Conservation (phyloP, 2,797 vertebrate genomes). For the Rachycentron canadum region DNA sequence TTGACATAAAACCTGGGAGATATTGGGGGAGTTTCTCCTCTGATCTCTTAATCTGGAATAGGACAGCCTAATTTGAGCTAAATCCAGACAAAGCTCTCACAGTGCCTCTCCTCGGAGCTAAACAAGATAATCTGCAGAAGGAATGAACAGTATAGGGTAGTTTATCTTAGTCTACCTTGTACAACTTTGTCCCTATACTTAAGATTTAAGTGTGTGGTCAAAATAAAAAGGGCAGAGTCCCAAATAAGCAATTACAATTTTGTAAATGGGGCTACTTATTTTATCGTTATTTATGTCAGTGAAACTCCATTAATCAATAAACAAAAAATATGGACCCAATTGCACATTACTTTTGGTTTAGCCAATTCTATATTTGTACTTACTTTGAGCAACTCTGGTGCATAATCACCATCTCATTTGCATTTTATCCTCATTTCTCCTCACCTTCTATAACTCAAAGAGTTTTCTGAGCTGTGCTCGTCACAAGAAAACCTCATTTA, state of each 20-base stretch:
- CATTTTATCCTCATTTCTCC: constrained; percentile 7
- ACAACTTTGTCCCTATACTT: not conserved
- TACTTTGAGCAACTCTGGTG: not conserved
- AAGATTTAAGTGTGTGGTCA: not conserved
- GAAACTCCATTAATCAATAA: not conserved
- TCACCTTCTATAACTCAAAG: constrained; percentile 8
- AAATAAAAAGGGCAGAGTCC: not conserved
- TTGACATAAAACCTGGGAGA: constrained; percentile 47
- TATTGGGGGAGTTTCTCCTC: constrained; percentile 38
- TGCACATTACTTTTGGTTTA: not conserved
- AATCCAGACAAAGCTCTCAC: constrained; percentile 55
- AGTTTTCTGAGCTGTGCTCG: constrained; percentile 2
- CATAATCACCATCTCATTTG: constrained; percentile 16
- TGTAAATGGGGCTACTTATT: not conserved
- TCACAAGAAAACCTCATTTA: not conserved
- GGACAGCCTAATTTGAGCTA: constrained; percentile 58
- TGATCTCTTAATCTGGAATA: constrained; percentile 65
- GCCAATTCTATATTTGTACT: constrained; percentile 1
- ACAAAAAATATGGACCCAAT: not conserved
- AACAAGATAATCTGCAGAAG: constrained; percentile 45
- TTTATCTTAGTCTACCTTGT: constrained; percentile 32
- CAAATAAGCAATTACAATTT: not conserved
- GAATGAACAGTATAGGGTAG: constrained; percentile 28
- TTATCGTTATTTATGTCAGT: not conserved
- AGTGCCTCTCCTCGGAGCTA: constrained; percentile 27